phyloP scores from a whole-genome alignment of 2,113 vertebrate genomes.

The Crotalus horridus region DNA sequence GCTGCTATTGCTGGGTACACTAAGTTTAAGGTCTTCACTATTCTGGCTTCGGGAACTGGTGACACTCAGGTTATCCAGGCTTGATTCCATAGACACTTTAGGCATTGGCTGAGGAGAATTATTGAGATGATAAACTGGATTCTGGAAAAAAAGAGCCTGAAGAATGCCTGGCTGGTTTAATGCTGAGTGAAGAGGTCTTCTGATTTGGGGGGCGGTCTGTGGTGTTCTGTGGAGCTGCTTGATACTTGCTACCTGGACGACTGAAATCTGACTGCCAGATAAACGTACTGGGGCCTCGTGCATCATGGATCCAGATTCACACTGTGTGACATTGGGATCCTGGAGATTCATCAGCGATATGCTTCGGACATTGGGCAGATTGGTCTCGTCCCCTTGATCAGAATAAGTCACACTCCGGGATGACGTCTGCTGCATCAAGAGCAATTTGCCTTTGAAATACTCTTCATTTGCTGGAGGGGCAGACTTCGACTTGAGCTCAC shows the following conservation, averaged over 20 bases:
- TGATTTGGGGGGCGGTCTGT: slow-evolving; percentile 88
- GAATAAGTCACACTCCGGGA: slow-evolving; percentile 80
- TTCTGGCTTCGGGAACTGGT: slow-evolving; percentile 86
- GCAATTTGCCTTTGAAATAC: slow-evolving; percentile 73
- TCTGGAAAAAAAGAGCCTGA: slow-evolving; percentile 92
- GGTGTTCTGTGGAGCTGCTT: slow-evolving; percentile 77
- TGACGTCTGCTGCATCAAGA: slow-evolving; percentile 78
- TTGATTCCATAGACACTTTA: slow-evolving; percentile 82
- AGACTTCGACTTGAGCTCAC: slow-evolving; percentile 81
- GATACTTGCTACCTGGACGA: slow-evolving; percentile 72
- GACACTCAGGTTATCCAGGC: slow-evolving; percentile 90
- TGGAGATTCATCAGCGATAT: slow-evolving; percentile 94
- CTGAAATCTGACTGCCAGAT: slow-evolving; percentile 83
- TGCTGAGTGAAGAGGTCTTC: slow-evolving; percentile 81
- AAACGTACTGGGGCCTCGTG: slow-evolving; percentile 78
- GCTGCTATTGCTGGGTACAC: slow-evolving; percentile 82
- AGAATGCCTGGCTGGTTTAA: slow-evolving; percentile 85
- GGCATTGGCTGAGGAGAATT: slow-evolving; percentile 69
- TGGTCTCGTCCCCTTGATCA: slow-evolving; percentile 79
- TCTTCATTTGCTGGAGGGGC: slow-evolving; percentile 77
- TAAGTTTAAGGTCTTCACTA: slow-evolving; percentile 82
- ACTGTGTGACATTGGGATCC: slow-evolving; percentile 71
- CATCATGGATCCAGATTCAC: slow-evolving; percentile 52
- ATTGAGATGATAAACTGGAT: slow-evolving; percentile 92
- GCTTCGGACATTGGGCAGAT: slow-evolving; percentile 84